Base-by-base conservation (phyloP, 1,140 invertebrate species). In the Antheraea pernyi region DNA sequence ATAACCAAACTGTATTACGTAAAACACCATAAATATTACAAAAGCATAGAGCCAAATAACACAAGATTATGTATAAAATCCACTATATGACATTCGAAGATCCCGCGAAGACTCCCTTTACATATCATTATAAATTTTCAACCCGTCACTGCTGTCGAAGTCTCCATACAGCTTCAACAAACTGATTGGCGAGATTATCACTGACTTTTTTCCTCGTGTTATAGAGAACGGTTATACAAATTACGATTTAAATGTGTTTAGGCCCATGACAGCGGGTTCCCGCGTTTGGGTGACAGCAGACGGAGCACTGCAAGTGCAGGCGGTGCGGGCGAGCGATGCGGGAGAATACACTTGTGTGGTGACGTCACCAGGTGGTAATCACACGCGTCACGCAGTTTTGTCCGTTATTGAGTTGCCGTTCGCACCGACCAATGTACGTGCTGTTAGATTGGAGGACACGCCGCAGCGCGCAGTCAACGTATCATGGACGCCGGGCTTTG, bases 361-460 rank as follows among this genome's bases (percentile, higher is more conserved):
- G 18, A 94, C 94, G 67, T 99, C 98, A 19, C 94, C 96, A 22
- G 98, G 97, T 53, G 98, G 98, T 39, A 98, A 98, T 87, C 98
- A 99, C 88, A 97, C 97, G 3, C 94, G 98, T 16, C 94, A 95
- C 19, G 98, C 98, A 0, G 93, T 95, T 59, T 93, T 99, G 19
- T 96, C 96, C 81, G 97, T 99, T 75, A 98, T 99, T 73, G 99
- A 99, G 91, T 92, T 99, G 67, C 99, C 99, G 0, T 98, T 97
- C 85, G 95, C 97, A 19, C 98, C 99, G 0, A 96, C 95, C 37
- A 97, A 97, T 80, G 96, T 98, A 0, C 93, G 94, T 76, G 98
- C 98, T 0, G 86, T 93, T 61, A 93, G 97, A 16, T 77, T 96
- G 46, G 83, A 95, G 83, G 85, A 94, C 73, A 77, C 93, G 30